Base-by-base conservation (phyloP, 2,797 vertebrate species). In the Parauchenoglanis ngamensis region DNA sequence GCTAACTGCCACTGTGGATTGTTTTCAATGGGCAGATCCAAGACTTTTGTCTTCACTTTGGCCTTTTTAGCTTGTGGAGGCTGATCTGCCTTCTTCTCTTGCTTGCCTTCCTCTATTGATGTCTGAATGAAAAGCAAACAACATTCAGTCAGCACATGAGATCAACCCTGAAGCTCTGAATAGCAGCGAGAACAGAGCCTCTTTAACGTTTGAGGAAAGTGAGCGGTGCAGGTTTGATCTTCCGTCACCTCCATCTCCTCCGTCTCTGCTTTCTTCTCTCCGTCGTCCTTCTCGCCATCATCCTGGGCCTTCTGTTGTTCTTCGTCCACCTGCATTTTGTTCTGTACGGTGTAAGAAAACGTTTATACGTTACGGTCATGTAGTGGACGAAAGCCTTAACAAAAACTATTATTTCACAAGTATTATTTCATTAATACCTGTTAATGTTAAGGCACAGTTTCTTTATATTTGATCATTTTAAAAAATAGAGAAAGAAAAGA, bases 61-160 rank as follows among this genome's bases (percentile, higher is more conserved):
- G 97, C 96, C 92, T 99, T 99, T 95, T 99, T 99, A 7, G 98
- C 97, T 92, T 99, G 97, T 86, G 98, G 98, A 0, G 98, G 97
- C 67, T 98, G 98, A 92, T 99, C 98, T 13, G 94, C 96, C 86
- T 99, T 99, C 95, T 99, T 99, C 85, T 95, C 96, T 92, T 97
- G 97, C 91, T 99, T 99, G n/a, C 92, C 90, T 56, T 97, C 97
- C 86, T 95, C 96, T 68, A 97, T 7, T 31, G 89, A 89, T 0
- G 90, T 89, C 91, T 91, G 28, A 76, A 78, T 2, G 56, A 76
- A 84, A 78, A 28, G 35, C 2, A 73, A 82, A 85, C 23, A 31
- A 23, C 40, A 31, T 44, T 52, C 44, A 73, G 75, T 77, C 46
- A 76, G 25, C 2, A 76, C 31, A 23, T 13, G 31, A 65, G 0